These are phyloP conservation scores for Trichomycterus rosablanca DNA, from an alignment of 2,113 vertebrate species.

Conservation along the genomic window DNA sequence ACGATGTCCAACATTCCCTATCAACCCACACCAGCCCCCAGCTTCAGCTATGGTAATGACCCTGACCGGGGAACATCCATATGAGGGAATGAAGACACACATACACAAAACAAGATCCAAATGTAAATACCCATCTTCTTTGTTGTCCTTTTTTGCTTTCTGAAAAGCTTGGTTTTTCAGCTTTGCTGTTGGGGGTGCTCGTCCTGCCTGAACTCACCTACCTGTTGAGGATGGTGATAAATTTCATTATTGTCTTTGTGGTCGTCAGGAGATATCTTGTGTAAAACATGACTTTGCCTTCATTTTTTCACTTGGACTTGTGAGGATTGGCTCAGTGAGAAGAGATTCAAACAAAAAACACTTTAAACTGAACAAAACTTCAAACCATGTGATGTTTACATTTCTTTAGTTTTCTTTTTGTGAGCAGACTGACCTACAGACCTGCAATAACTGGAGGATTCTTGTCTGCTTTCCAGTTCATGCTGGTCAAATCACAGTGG, in stretches of 20 bases:
- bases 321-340: slow-evolving; percentile 12
- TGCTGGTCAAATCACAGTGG: slow-evolving; percentile 41
- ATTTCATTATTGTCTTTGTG: slow-evolving; percentile 65
- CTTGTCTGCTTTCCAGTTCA: slow-evolving; percentile 22
- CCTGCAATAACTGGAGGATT: slow-evolving; percentile 75
- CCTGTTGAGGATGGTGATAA: slow-evolving; percentile 56
- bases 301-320: slow-evolving; percentile 49
- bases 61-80: slow-evolving; percentile 98
- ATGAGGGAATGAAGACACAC: slow-evolving; percentile 62
- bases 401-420: slow-evolving; percentile 17
- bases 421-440: slow-evolving; percentile 36
- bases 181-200: slow-evolving; percentile 41
- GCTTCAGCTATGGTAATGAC: slow-evolving; percentile 93
- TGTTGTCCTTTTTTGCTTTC: slow-evolving; percentile 52
- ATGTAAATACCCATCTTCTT: slow-evolving; percentile 67
- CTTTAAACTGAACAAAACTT: slow-evolving; percentile 9
- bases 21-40: slow-evolving; percentile 93
- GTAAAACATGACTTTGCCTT: slow-evolving; percentile 59
- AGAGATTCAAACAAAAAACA: slow-evolving; percentile 13
- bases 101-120: slow-evolving; percentile 47
- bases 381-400: slow-evolving; percentile 30
- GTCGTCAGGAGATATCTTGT: slow-evolving; percentile 58
- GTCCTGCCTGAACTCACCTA: slow-evolving; percentile 47
- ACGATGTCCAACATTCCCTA: slow-evolving; percentile 99
- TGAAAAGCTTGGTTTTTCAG: slow-evolving; percentile 47